Percentiles rank a stretch among this genome's conserved stretches.
phyloP scores from a whole-genome alignment of 2,797 vertebrate genomes.

The Argya squamiceps region DNA sequence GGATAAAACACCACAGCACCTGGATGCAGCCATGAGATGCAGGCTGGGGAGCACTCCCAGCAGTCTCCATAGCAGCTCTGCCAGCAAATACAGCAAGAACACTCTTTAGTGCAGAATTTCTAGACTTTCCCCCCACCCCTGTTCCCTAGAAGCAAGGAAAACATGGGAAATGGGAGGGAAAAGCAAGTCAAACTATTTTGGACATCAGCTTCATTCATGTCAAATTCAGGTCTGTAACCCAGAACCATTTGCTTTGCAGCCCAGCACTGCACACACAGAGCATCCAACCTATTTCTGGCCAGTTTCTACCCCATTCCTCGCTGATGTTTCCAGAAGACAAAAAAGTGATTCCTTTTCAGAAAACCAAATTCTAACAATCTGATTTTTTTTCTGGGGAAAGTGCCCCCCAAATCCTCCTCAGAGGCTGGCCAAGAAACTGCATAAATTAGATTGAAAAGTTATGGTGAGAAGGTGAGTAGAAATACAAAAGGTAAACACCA shows the following conservation, averaged over 20 bases:
- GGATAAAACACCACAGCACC: neutral
- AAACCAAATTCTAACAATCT: neutral
- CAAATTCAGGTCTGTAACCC: neutral
- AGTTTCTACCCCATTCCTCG: neutral
- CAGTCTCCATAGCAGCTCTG: neutral
- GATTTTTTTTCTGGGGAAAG: neutral
- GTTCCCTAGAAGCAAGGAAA: neutral
- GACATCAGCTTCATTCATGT: neutral
- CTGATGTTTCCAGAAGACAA: neutral
- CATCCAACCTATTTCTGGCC: neutral
- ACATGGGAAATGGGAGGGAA: neutral
- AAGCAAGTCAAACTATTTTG: neutral
- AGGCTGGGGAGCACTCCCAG: fast-evolving
- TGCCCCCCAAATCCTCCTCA: neutral
- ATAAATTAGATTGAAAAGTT: neutral
- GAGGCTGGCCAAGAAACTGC: neutral
- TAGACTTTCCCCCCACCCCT: neutral
- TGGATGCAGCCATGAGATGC: neutral
- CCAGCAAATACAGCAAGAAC: neutral
- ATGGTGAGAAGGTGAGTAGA: neutral
- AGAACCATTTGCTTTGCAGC: neutral
- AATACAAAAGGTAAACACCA: neutral
- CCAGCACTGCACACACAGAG: neutral
- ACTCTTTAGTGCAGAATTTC: neutral
- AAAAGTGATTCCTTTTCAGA: neutral